These are phyloP conservation scores for Molothrus aeneus DNA, from an alignment of 2,797 vertebrate species.

Conservation along the genomic window DNA sequence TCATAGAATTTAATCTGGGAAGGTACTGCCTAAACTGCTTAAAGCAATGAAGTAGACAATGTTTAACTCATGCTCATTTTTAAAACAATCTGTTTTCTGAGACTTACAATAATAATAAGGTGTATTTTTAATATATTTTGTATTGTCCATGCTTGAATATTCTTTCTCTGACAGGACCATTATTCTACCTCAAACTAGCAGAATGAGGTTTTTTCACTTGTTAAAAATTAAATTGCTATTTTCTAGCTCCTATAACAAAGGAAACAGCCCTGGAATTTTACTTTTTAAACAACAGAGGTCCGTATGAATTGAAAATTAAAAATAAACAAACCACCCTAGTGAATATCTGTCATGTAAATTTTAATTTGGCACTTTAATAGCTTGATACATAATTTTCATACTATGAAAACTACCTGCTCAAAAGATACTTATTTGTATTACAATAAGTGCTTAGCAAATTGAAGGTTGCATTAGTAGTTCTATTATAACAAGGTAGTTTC, in stretches of 20 bases:
- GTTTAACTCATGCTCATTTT: constrained; percentile 31
- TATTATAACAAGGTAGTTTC: background rate
- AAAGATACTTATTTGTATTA: background rate
- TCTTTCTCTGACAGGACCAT: constrained; percentile 18
- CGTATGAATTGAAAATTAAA: constrained; percentile 12
- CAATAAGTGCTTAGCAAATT: background rate
- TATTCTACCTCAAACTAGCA: constrained; percentile 21
- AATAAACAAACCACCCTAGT: background rate
- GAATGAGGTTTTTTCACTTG: background rate
- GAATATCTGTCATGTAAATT: constrained; percentile 3
- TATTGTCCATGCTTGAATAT: constrained; percentile 17
- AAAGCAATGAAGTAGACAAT: constrained; percentile 21
- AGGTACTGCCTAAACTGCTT: constrained; percentile 15
- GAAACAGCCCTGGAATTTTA: background rate
- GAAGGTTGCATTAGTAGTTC: background rate
- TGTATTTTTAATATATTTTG: background rate
- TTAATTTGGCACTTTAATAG: background rate
- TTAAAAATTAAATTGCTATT: background rate
- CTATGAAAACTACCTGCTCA: background rate
- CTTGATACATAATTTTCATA: background rate
- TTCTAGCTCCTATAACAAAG: background rate
- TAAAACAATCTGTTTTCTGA: constrained; percentile 41
- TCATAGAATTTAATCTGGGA: constrained; percentile 53
- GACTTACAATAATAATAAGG: constrained; percentile 21
- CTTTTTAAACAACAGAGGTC: background rate